Evolutionary conservation across 2,888 invertebrate species (phyloP).

Genomic region (Nemapogon koenigi): DNA sequence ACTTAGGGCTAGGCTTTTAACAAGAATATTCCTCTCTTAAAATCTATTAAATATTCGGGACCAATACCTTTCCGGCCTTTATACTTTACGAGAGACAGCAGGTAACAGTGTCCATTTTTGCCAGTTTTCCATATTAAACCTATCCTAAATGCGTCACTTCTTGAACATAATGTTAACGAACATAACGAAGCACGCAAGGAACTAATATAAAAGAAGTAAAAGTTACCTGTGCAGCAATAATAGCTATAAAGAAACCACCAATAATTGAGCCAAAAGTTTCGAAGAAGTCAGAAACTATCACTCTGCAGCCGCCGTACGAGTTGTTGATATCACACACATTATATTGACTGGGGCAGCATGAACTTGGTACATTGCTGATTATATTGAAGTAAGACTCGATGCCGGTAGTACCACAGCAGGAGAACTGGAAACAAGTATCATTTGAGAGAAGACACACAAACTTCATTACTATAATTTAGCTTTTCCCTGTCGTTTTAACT

Average conservation of each 20-base stretch:
- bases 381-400: constrained; percentile 22
- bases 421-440: constrained; percentile 29
- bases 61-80: background rate
- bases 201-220: no score
- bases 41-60: background rate
- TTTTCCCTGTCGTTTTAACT: no score
- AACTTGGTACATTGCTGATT: constrained; percentile 20
- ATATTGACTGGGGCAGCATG: constrained; percentile 29
- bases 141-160: no score
- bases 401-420: constrained; percentile 38
- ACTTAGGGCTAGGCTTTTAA: no score
- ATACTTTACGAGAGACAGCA: no score
- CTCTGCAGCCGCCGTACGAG: constrained; percentile 27
- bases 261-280: constrained; percentile 27
- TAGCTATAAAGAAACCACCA: constrained; percentile 23
- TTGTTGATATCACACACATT: constrained; percentile 19
- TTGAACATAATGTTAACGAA: no score
- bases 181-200: no score
- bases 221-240: constrained; percentile 34
- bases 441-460: no score
- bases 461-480: no score
- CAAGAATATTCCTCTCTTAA: no score
- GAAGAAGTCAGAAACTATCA: constrained; percentile 25
- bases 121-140: no score
- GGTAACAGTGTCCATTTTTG: no score